phyloP scores from a whole-genome alignment of 2,113 vertebrate species.

The Octodon degus region DNA sequence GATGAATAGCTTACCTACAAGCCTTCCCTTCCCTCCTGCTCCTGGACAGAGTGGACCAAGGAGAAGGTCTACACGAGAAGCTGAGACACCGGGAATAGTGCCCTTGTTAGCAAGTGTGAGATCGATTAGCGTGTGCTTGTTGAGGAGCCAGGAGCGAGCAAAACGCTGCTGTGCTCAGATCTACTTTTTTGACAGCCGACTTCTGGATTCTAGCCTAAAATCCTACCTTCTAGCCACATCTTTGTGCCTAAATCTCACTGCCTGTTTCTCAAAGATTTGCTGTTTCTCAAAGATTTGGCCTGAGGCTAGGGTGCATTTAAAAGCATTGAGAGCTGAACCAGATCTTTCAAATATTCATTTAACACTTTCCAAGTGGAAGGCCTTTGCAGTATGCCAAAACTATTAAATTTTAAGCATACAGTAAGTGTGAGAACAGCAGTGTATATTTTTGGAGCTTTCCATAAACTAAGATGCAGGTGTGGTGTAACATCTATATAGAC shows the following conservation, averaged over 20 bases:
- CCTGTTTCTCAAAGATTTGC: background rate
- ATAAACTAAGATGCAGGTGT: conserved; percentile 81
- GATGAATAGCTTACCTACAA: conserved; percentile 46
- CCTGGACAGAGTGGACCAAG: background rate
- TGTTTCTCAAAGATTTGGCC: conserved; percentile 44
- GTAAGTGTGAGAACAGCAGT: conserved; percentile 78
- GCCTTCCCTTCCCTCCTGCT: conserved; percentile 42
- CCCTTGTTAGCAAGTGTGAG: conserved; percentile 48
- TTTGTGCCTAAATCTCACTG: background rate
- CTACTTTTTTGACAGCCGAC: conserved; percentile 51
- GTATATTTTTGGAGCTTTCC: conserved; percentile 77
- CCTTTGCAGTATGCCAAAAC: conserved; percentile 74
- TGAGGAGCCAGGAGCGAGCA: conserved; percentile 34
- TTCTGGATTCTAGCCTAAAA: conserved; percentile 62
- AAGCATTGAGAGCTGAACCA: conserved; percentile 40
- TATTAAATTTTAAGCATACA: conserved; percentile 71
- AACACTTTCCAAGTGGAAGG: conserved; percentile 77
- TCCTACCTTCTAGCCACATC: background rate
- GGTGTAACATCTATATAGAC: conserved; percentile 82
- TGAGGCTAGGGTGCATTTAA: conserved; percentile 60
- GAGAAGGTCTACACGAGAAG: conserved; percentile 12
- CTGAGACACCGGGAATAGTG: conserved; percentile 9
- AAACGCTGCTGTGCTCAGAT: conserved; percentile 44
- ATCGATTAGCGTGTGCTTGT: conserved; percentile 47
- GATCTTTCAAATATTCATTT: conserved; percentile 76